These are phyloP conservation scores for Xerus inauris DNA, from an alignment of 2,113 vertebrate species.

Conservation along the genomic window DNA sequence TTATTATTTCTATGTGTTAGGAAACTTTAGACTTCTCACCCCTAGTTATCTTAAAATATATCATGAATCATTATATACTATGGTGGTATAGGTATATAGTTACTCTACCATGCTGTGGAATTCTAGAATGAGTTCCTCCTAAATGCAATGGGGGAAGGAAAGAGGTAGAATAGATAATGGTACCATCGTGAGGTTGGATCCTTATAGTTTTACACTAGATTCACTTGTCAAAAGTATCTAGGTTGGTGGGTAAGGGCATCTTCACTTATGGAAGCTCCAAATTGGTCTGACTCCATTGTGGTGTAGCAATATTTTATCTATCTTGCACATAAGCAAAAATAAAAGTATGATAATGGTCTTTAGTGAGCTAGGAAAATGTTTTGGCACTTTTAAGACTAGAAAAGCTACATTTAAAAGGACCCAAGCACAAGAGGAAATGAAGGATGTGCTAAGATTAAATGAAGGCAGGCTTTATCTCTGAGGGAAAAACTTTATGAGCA, in stretches of 20 bases:
- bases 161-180: background rate
- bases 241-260: background rate
- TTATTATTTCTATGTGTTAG: background rate
- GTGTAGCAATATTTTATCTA: background rate
- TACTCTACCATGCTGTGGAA: background rate
- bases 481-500: slow-evolving; percentile 77
- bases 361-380: slow-evolving; percentile 12
- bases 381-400: slow-evolving; percentile 10
- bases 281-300: slow-evolving; percentile 18
- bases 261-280: background rate
- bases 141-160: background rate
- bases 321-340: background rate
- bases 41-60: background rate
- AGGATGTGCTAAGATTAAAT: slow-evolving; percentile 61
- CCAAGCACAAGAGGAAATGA: slow-evolving; percentile 56
- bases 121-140: background rate
- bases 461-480: slow-evolving; percentile 71
- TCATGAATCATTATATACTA: background rate
- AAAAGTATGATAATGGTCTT: background rate
- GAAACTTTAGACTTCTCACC: background rate
- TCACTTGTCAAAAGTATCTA: background rate
- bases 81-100: too few relatives aligned
- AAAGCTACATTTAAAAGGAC: slow-evolving; percentile 40
- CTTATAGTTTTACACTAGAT: background rate
- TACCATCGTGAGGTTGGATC: background rate